Percentiles rank a stretch among this genome's conserved stretches.
Evolutionary conservation across 2,113 vertebrate species (phyloP).

Genomic region (Caranx melampygus): DNA sequence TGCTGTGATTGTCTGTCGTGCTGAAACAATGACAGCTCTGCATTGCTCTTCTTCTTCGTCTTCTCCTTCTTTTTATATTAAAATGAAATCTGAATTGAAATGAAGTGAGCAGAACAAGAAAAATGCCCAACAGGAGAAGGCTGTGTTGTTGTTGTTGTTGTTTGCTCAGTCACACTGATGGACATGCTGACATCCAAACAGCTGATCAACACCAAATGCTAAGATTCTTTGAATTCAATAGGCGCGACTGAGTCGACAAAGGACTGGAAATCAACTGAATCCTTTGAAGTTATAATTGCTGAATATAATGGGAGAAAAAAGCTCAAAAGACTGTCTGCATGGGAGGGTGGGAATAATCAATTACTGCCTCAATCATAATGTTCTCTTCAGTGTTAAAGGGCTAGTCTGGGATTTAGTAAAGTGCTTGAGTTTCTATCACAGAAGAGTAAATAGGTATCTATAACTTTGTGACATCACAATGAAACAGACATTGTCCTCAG

Average conservation of each 20-base stretch:
- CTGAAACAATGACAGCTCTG: slow-evolving; percentile 29
- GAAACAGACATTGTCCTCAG: too few species aligned
- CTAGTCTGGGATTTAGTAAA: neutral
- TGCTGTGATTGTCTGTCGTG: slow-evolving; percentile 45
- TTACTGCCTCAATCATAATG: neutral
- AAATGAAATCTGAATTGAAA: slow-evolving; percentile 48
- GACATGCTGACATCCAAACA: slow-evolving; percentile 18
- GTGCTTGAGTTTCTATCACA: too few species aligned
- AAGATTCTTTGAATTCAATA: slow-evolving; percentile 4
- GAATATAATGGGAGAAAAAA: slow-evolving; percentile 2
- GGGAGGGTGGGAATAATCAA: slow-evolving; percentile 4
- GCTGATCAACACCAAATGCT: slow-evolving; percentile 16
- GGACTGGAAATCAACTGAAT: slow-evolving; percentile 23
- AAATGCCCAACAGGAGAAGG: slow-evolving; percentile 4
- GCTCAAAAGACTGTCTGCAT: neutral
- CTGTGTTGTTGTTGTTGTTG: slow-evolving; percentile 10
- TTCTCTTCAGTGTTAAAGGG: neutral
- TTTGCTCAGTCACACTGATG: slow-evolving; percentile 16
- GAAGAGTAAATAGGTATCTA: too few species aligned
- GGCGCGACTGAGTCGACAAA: neutral
- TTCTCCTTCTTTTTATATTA: neutral
- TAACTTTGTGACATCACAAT: too few species aligned
- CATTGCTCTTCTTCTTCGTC: neutral
- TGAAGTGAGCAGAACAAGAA: slow-evolving; percentile 6
- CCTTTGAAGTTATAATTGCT: slow-evolving; percentile 16